These are phyloP conservation scores for Pygoscelis adeliae DNA, from an alignment of 2,113 vertebrate genomes.

Conservation along the genomic window DNA sequence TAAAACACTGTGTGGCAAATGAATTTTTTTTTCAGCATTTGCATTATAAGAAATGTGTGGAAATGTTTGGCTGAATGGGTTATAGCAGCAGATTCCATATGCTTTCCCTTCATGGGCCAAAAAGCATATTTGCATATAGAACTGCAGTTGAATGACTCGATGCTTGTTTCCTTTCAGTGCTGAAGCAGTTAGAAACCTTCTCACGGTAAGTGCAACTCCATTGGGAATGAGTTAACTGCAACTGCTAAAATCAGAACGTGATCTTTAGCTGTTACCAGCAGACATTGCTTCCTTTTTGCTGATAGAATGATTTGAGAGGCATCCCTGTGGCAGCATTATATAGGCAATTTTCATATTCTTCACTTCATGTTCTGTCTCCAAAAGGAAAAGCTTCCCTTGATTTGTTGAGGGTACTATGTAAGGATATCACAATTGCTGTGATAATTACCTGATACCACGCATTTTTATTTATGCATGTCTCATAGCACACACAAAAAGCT, in stretches of 20 bases:
- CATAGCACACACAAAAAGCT: neutral
- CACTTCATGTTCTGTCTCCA: neutral
- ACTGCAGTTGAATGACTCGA: conserved; percentile 80
- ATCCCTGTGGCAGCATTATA: neutral
- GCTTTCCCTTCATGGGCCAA: conserved; percentile 63
- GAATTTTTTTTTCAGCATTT: neutral
- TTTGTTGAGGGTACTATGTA: neutral
- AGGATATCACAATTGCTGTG: neutral
- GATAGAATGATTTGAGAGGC: conserved; percentile 12
- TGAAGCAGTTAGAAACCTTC: conserved; percentile 83
- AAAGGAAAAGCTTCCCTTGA: conserved; percentile 4
- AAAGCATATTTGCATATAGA: conserved; percentile 65
- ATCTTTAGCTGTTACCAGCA: conserved; percentile 49
- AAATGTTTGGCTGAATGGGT: conserved; percentile 18
- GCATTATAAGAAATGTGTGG: conserved; percentile 22
- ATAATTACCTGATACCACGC: neutral
- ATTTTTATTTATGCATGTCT: conserved; percentile 46
- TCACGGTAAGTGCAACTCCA: conserved; percentile 78
- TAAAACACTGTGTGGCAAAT: neutral
- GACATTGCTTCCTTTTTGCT: conserved; percentile 32
- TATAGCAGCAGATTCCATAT: conserved; percentile 40
- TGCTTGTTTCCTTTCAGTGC: conserved; percentile 87
- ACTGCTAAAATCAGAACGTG: conserved; percentile 51
- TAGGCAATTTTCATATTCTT: conserved; percentile 8
- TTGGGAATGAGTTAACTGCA: conserved; percentile 69